Evolutionary conservation across 2,888 invertebrate genomes (phyloP), one percentile per base, ranked within the genome.

Genomic region (Clusia tigrina): DNA sequence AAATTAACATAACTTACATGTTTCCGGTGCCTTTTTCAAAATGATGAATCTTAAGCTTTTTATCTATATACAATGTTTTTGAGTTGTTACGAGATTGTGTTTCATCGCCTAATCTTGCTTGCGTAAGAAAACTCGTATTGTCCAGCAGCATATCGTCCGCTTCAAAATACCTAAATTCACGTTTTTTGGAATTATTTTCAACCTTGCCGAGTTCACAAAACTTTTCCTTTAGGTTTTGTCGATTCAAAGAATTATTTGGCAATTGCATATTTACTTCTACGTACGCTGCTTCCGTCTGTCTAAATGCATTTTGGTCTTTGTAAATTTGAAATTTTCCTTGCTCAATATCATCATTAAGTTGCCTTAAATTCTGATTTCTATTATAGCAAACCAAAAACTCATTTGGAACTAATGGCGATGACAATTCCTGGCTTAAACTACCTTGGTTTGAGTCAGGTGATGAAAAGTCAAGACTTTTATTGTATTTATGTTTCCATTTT

Each of bases 311-410:
- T 6, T 54, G 38, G 61, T 76, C 70, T 2, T 71, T 66, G 67
- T 73, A 78, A 0, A 78, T 58, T 48, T 72, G 67, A 18, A 79
- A 69, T 26, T 72, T 73, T 2, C 80, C 80, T 17, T 71, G 59
- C 52, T 78, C 77, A 23, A 79, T 63, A 1, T 70, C 79, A 6
- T 77, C 78, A 54, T 76, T 80, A 1, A 79, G 58, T 38, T 79
- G 70, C 0, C 71, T 73, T 26, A 76, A 67, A 23, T 73, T 80
- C 0, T 71, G 63, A 20, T 70, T 71, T 17, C 66, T 72, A 48
- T 61, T 68, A 0, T 71, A 69, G 20, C 67, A 71, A 1, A 62
- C 61, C 17, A 77, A 56, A 5, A 69, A 68, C 54, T 77, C 74
- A 15, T 68, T 60, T 2, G 78, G 74, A 38, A 76, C 69, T 22